Evolutionary conservation across 2,113 vertebrate genomes (phyloP).

Genomic region (Sakesphorus luctuosus): DNA sequence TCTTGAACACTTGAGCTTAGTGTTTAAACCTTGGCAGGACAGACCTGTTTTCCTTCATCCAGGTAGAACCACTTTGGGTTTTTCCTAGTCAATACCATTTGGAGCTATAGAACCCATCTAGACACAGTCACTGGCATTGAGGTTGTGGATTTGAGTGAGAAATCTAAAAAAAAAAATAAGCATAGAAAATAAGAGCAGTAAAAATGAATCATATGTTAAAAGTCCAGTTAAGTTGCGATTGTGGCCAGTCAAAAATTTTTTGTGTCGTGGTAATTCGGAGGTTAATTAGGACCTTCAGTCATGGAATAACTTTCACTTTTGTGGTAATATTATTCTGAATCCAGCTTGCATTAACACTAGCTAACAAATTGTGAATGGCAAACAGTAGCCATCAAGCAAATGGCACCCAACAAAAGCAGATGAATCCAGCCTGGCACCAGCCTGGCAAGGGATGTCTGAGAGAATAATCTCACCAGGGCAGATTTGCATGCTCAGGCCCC

Average conservation of each 20-base stretch:
- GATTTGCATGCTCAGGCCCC: not conserved
- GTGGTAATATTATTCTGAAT: not conserved
- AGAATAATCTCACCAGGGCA: not conserved
- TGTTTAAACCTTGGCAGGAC: not conserved
- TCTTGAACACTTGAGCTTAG: not conserved
- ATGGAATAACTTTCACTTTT: not conserved
- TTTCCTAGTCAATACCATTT: not conserved
- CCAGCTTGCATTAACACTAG: too few relatives aligned
- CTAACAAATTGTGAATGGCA: not conserved
- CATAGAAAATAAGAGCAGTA: not conserved
- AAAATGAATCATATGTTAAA: accelerated
- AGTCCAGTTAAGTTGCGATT: not conserved
- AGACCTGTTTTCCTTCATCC: not conserved
- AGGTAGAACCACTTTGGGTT: not conserved
- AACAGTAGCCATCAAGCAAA: not conserved
- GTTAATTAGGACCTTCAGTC: not conserved
- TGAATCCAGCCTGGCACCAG: not conserved
- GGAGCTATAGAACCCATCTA: not conserved
- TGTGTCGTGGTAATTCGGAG: not conserved
- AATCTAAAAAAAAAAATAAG: not conserved
- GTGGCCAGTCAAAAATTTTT: not conserved
- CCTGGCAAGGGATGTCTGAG: not conserved
- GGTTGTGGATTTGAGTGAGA: not conserved
- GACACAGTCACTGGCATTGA: not conserved
- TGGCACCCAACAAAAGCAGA: not conserved